phyloP scores from a whole-genome alignment of 2,888 invertebrate genomes.

The Macrophya alboannulata region DNA sequence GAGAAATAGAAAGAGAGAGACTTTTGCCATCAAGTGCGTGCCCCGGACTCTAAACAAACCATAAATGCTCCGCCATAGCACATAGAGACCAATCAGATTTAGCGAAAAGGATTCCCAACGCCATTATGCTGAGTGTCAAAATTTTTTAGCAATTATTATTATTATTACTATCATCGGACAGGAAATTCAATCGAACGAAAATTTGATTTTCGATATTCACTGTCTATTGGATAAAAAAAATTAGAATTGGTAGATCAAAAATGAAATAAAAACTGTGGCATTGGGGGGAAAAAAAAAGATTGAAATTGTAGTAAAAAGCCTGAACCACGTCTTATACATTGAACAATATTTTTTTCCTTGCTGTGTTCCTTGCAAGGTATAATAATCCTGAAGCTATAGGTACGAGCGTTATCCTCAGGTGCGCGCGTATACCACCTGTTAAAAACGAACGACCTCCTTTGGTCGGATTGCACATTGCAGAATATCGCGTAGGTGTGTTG shows the following conservation, averaged over 20 bases:
- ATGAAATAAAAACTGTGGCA: not conserved
- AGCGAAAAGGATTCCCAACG: not conserved
- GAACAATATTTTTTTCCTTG: not conserved
- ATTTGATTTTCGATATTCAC: no score
- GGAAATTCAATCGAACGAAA: no score
- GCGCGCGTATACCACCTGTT: constrained; percentile 43
- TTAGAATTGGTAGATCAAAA: no score
- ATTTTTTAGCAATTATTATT: no score
- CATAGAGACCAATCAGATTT: not conserved
- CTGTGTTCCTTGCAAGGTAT: not conserved
- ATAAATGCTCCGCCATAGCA: not conserved
- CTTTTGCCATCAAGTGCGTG: constrained; percentile 66
- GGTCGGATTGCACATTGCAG: constrained; percentile 21
- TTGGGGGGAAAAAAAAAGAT: not conserved
- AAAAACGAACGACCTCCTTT: constrained; percentile 51
- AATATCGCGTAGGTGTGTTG: not conserved
- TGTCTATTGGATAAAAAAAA: no score
- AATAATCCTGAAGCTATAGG: not conserved
- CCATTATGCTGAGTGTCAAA: not conserved
- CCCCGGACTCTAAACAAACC: constrained; percentile 65
- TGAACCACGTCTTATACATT: not conserved
- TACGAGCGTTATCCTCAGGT: constrained; percentile 35
- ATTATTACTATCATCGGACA: no score
- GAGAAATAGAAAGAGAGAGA: constrained; percentile 45
- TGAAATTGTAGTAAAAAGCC: not conserved